These are phyloP conservation scores for Maniola jurtina DNA, from an alignment of 1,140 invertebrate genomes.

Conservation along the genomic window DNA sequence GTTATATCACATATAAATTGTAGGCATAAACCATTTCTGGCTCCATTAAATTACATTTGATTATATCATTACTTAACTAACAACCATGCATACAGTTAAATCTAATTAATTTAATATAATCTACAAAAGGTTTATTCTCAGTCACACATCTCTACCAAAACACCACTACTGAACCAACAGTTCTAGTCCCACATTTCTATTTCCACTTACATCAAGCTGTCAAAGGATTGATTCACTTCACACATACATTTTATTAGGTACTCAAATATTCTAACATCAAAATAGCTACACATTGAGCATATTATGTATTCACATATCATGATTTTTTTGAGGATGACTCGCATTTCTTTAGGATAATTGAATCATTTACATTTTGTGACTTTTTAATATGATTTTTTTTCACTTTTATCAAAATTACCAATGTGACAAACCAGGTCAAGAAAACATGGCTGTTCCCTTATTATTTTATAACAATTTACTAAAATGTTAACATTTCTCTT, in stretches of 20 bases:
- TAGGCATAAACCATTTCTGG: conserved; percentile 26
- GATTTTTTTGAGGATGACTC: too few relatives aligned
- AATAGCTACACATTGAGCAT: conserved; percentile 4
- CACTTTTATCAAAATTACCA: too few relatives aligned
- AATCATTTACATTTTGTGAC: too few relatives aligned
- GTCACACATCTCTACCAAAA: conserved; percentile 8
- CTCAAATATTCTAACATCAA: not conserved
- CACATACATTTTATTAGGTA: not conserved
- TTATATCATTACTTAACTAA: conserved; percentile 13
- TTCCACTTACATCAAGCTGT: conserved; percentile 9
- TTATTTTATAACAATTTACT: too few relatives aligned
- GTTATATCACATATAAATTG: conserved; percentile 25
- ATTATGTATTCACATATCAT: not conserved
- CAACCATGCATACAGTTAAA: conserved; percentile 16
- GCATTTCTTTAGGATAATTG: too few relatives aligned
- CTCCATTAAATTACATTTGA: conserved; percentile 20
- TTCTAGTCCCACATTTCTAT: conserved; percentile 10
- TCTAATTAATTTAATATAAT: conserved; percentile 21
- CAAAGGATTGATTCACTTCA: conserved; percentile 7
- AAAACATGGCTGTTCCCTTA: too few relatives aligned
- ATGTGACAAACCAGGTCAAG: too few relatives aligned
- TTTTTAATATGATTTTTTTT: too few relatives aligned
- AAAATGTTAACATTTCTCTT: too few relatives aligned
- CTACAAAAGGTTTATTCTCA: conserved; percentile 13
- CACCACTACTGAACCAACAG: not conserved